A percentile compares a stretch with the other conserved stretches of the same genome.
These are phyloP conservation scores for Microcebus murinus DNA, from an alignment of 2,113 vertebrate species.

Conservation along the genomic window DNA sequence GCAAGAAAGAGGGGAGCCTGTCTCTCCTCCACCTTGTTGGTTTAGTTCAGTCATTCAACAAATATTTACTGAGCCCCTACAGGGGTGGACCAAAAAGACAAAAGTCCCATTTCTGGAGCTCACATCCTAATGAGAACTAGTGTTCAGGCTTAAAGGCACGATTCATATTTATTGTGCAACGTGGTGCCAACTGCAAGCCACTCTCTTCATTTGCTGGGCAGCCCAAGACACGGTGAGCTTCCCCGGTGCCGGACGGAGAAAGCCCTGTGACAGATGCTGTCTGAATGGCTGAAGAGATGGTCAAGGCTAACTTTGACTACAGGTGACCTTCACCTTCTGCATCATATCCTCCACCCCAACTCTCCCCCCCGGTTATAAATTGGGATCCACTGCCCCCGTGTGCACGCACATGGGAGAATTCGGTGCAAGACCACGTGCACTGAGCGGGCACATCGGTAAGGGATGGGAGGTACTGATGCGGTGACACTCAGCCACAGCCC, in stretches of 20 bases:
- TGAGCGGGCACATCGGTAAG: not conserved
- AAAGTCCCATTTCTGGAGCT: not conserved
- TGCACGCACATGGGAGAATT: accelerated
- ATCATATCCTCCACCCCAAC: accelerated
- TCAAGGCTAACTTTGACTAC: not conserved
- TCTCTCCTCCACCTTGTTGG: not conserved
- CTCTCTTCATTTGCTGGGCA: not conserved
- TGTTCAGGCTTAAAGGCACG: not conserved
- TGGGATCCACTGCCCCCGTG: not conserved
- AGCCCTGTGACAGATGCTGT: accelerated
- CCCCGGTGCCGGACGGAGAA: not conserved
- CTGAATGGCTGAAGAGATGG: not conserved
- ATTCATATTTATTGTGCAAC: not conserved
- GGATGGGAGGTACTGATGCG: too few species aligned
- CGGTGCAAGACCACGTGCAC: accelerated
- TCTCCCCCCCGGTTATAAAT: not conserved
- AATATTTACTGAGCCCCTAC: not conserved
- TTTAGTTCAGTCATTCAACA: not conserved
- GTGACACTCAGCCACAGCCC: not conserved
- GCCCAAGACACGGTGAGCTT: accelerated
- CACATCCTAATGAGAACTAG: not conserved
- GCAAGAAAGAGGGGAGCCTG: not conserved
- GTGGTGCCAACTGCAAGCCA: too few species aligned
- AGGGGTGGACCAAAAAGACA: not conserved
- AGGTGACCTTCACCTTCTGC: not conserved